Evolutionary conservation across 2,888 invertebrate genomes (phyloP), one percentile per base, ranked within the genome.

Genomic region (Netelia fuscicornis): DNA sequence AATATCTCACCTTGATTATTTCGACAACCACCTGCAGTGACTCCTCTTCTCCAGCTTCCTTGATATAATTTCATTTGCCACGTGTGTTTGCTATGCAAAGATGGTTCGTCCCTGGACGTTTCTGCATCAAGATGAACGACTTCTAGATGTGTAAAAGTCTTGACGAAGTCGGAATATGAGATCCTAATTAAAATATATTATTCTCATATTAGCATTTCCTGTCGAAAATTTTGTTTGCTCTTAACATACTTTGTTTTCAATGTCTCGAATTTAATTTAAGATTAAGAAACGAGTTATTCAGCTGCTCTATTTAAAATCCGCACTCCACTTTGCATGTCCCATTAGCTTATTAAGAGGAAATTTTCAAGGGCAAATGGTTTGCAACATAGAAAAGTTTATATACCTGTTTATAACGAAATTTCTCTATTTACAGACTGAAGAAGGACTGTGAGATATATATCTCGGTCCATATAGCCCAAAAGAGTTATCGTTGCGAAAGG

Each of bases 41-140:
- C 98, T 0, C 98, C 98, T 82, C 96, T 95, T 90, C 97, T 96
- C 98, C 98, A 98, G 42, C 96, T 96, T 0, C 98, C 98, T 91
- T 98, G 97, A 92, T 97, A 97, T 92, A 98, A 95, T 90, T 97
- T 96, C 96, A 98, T 97, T 92, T 97, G 97, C 98, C 98, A 98
- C 64, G 97, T 97, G 88, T 96, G 96, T 87, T 97, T 97, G 87
- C 96, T 95, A 87, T 96, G 96, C 56, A 98, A 94, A 20, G 97
- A 97, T 0, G 97, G 96, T 91, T 98, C 98, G 88, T 98, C 97
- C 90, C 97, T 95, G 88, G 97, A 97, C 2, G 98, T 98, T 90
- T 98, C 98, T 37, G 96, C 96, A 91, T 98, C 98, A 86, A 98
- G 94, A 92, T 98, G 98, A 1, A 98, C 97, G 42, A 97, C 96